Percentiles rank a stretch among this genome's conserved stretches.
These are phyloP conservation scores for Eilema griseolum DNA, from an alignment of 2,888 invertebrate genomes.

Conservation along the genomic window DNA sequence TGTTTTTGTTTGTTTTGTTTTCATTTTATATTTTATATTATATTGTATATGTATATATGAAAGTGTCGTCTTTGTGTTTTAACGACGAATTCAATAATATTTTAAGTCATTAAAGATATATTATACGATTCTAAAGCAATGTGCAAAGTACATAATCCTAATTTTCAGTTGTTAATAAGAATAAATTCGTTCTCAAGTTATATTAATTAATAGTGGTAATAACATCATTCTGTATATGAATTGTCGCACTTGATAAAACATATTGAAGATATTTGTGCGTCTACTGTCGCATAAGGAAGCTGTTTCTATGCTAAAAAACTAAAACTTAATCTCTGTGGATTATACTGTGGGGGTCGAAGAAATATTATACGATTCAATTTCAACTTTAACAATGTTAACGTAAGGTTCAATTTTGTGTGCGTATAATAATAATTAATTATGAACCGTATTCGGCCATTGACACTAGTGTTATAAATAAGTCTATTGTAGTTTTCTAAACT, in stretches of 20 bases:
- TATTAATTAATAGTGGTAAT: not conserved
- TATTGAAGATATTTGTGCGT: slow-evolving; percentile 52
- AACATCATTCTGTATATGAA: slow-evolving; percentile 17
- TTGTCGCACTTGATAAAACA: slow-evolving; percentile 29
- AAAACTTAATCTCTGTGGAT: slow-evolving; percentile 63
- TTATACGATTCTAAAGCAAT: too few species aligned
- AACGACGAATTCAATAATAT: too few species aligned
- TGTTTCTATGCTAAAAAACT: slow-evolving; percentile 50
- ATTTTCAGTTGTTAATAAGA: too few species aligned
- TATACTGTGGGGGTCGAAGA: slow-evolving; percentile 58
- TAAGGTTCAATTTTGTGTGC: slow-evolving; percentile 26
- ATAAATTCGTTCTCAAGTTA: too few species aligned
- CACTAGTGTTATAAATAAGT: slow-evolving; percentile 19
- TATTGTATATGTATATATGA: too few species aligned
- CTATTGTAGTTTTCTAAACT: not conserved
- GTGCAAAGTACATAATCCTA: too few species aligned
- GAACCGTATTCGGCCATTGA: slow-evolving; percentile 39
- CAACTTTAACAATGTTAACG: rapidly evolving
- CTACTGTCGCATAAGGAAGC: slow-evolving; percentile 50
- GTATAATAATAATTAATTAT: not conserved
- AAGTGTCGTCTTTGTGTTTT: too few species aligned
- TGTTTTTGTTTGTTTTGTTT: too few species aligned
- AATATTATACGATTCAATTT: slow-evolving; percentile 19
- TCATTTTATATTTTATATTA: too few species aligned
- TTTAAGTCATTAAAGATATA: too few species aligned